Base-by-base conservation (phyloP, 2,797 vertebrate species). In the Huso huso region DNA sequence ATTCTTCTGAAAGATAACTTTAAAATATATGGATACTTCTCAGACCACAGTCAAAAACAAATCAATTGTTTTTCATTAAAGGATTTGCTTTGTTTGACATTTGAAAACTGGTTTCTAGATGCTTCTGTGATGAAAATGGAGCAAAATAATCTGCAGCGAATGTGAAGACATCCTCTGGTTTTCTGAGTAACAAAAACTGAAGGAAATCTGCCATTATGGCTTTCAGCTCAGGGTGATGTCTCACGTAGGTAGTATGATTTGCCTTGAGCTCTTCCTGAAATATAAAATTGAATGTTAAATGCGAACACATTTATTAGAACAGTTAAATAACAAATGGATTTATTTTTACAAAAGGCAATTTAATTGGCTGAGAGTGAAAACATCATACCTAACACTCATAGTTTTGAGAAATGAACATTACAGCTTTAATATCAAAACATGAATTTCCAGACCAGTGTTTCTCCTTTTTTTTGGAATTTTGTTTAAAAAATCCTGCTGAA, bases 161-260 rank as follows among this genome's bases (percentile, higher is more conserved):
- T 61, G 86, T 77, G 71, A 93, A 71, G 15, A 92, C 80, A 6
- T 98, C 86, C 0, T 75, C 69, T 0, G 95, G 96, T 80, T 92
- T 92, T 15, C 78, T 88, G 48, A 97, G 71, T 23, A 99, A 82
- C 69, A 98, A 72, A 50, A 93, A 90, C 74, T 94, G 92, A 70
- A 98, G 77, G 77, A 98, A 99, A 78, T 98, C 94, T 0, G 91
- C 87, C 64, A 95, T 64, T 8, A 98, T 79, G 0, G 80, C 78
- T 13, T 71, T 80, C 61, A 96, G 83, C 72, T 98, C 93, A 0
- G 95, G 95, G 70, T 95, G 93, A 11, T 86, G 85, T 69, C 78
- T 84, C 48, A 94, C 8, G 49, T 96, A 98, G 0, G 80, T 78
- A 12, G 69, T 58, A 5, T 97, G 89, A 68, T 88, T 85, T 0